Conservation (phyloP, 2,888 invertebrate genomes). For the Andrena dorsata region DNA sequence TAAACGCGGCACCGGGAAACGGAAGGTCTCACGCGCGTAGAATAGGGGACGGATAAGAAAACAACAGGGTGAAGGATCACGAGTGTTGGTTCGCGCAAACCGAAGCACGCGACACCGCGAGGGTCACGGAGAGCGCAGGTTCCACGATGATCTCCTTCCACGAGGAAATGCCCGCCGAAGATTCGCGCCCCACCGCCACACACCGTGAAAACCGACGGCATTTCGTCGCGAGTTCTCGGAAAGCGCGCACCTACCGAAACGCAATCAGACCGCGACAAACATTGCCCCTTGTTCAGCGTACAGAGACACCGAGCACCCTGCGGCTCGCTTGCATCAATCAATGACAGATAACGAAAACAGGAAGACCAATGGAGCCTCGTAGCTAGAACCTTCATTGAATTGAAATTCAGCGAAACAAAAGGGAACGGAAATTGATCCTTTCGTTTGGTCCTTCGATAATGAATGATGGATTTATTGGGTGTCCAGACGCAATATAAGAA, state of each 20-base stretch:
- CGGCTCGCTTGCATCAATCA: no score
- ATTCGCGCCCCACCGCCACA: slow-evolving; percentile 29
- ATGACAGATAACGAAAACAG: no score
- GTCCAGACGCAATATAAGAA: background rate
- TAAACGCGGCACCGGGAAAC: background rate
- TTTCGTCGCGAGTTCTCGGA: slow-evolving; percentile 70
- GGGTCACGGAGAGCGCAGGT: slow-evolving; percentile 50
- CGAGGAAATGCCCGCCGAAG: slow-evolving; percentile 34
- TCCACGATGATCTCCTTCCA: slow-evolving; percentile 56
- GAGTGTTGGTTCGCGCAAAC: no score
- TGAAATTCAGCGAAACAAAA: background rate
- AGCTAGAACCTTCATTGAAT: no score
- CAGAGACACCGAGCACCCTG: background rate
- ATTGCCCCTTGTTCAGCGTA: background rate
- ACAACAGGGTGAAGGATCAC: background rate
- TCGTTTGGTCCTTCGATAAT: background rate
- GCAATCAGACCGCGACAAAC: background rate
- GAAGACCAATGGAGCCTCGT: no score
- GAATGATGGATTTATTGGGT: background rate
- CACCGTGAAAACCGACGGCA: slow-evolving; percentile 69
- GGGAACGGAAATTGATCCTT: background rate
- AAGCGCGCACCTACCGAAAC: slow-evolving; percentile 40
- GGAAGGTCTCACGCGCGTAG: background rate
- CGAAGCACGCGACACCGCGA: background rate
- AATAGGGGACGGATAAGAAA: background rate